Conservation (phyloP, 2,113 vertebrate genomes). For the Parotia lawesii region DNA sequence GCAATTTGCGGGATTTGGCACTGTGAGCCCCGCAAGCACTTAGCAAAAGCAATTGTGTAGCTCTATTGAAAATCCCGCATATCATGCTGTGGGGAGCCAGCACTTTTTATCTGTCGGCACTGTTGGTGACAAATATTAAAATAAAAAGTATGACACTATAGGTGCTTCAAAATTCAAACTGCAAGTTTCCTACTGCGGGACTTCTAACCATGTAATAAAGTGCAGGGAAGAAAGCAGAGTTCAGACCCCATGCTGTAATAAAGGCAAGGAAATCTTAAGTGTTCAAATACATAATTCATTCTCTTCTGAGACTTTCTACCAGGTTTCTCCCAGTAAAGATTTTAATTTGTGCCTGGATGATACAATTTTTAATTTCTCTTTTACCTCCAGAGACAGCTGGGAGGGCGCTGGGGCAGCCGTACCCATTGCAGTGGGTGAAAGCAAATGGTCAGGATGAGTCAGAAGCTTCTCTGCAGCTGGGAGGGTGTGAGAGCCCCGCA, state of each 20-base stretch:
- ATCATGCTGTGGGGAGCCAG: conserved; percentile 56
- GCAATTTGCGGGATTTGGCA: conserved; percentile 57
- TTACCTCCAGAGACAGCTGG: neutral
- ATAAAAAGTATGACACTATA: conserved; percentile 69
- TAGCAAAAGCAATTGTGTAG: conserved; percentile 63
- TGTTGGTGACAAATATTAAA: conserved; percentile 70
- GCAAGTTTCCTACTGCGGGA: conserved; percentile 65
- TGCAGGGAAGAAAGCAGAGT: conserved; percentile 66
- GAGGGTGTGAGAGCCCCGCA: neutral
- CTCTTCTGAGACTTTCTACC: conserved; percentile 56
- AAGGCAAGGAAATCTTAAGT: conserved; percentile 69
- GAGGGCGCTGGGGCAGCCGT: neutral
- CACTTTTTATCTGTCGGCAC: conserved; percentile 62
- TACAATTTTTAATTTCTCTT: conserved; percentile 2
- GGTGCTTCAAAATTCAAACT: conserved; percentile 70
- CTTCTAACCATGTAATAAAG: conserved; percentile 74
- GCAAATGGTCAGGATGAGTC: neutral
- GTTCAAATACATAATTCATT: conserved; percentile 72
- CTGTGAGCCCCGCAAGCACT: conserved; percentile 57
- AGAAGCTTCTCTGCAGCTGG: neutral
- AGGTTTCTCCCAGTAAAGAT: conserved; percentile 45
- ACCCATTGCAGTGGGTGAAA: neutral
- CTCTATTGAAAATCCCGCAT: conserved; percentile 60
- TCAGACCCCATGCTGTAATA: conserved; percentile 69
- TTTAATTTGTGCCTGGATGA: conserved; percentile 60